Percentiles rank a stretch among this genome's conserved stretches.
phyloP scores from a whole-genome alignment of 2,797 vertebrate genomes.

The Pogonophryne albipinna region DNA sequence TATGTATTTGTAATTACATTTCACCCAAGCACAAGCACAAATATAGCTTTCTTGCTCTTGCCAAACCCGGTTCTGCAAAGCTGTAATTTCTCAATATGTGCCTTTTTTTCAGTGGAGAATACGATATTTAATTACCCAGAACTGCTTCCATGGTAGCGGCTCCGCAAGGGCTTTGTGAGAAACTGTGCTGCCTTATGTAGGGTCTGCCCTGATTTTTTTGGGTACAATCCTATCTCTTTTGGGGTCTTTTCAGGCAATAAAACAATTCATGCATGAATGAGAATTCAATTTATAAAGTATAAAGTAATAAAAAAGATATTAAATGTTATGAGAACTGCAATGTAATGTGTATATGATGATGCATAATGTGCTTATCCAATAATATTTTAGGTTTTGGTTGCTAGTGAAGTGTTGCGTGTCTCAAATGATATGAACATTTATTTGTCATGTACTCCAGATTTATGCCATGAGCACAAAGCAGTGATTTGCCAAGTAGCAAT shows the following conservation, averaged over 20 bases:
- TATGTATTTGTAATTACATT: background rate
- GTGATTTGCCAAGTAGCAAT: slow-evolving; percentile 9
- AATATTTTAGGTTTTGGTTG: background rate
- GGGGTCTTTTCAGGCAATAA: background rate
- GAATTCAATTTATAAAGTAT: background rate
- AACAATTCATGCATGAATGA: slow-evolving; percentile 16
- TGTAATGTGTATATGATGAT: slow-evolving; percentile 30
- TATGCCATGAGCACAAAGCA: slow-evolving; percentile 11
- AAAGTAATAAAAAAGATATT: slow-evolving; percentile 12
- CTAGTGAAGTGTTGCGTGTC: slow-evolving; percentile 3
- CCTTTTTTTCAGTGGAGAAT: no score
- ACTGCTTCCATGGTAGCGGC: no score
- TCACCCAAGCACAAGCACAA: background rate
- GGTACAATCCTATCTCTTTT: no score
- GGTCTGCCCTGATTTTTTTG: no score
- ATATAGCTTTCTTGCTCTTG: background rate
- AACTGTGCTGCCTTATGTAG: no score
- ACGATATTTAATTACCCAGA: no score
- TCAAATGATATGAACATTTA: background rate
- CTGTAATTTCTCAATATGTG: no score
- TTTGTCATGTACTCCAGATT: slow-evolving; percentile 1
- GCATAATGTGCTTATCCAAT: background rate
- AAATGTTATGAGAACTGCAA: slow-evolving; percentile 23
- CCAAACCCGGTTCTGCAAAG: background rate
- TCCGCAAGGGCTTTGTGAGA: no score